phyloP scores from a whole-genome alignment of 2,113 vertebrate genomes.

The Spea bombifrons region DNA sequence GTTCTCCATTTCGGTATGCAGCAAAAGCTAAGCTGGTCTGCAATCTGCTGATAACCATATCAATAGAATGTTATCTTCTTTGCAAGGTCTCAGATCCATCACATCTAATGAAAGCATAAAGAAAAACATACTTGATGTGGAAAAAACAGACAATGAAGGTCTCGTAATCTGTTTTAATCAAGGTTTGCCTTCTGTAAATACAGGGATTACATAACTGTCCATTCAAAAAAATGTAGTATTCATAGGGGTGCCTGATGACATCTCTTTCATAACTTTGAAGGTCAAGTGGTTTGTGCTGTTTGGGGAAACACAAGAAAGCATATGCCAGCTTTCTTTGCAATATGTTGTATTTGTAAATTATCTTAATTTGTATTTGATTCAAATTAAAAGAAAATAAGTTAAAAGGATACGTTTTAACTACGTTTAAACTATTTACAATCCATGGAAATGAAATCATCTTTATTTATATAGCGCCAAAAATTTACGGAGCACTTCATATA shows the following conservation, averaged over 20 bases:
- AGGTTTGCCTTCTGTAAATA: slow-evolving; percentile 30
- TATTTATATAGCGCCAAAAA: too few relatives aligned
- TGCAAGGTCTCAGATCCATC: slow-evolving; percentile 15
- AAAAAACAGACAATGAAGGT: slow-evolving; percentile 30
- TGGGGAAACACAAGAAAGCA: too few relatives aligned
- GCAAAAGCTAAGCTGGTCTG: slow-evolving; percentile 38
- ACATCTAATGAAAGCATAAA: slow-evolving; percentile 17
- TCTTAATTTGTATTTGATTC: too few relatives aligned
- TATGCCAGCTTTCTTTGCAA: too few relatives aligned
- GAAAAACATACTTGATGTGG: slow-evolving; percentile 5
- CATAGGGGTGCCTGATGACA: not conserved
- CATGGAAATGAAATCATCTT: too few relatives aligned
- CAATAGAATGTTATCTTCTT: slow-evolving; percentile 35
- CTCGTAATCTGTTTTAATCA: slow-evolving; percentile 36
- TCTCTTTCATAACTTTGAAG: not conserved
- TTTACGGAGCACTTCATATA: too few relatives aligned
- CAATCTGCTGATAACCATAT: slow-evolving; percentile 44
- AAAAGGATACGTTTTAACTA: too few relatives aligned
- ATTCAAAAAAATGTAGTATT: slow-evolving; percentile 27
- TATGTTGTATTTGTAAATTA: too few relatives aligned
- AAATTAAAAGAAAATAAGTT: too few relatives aligned
- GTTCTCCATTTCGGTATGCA: slow-evolving; percentile 13
- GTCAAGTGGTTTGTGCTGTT: not conserved
- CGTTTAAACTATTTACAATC: too few relatives aligned
- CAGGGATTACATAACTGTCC: slow-evolving; percentile 17